Evolutionary conservation across 2,113 vertebrate species (phyloP).

Genomic region (Ramphastos sulfuratus): DNA sequence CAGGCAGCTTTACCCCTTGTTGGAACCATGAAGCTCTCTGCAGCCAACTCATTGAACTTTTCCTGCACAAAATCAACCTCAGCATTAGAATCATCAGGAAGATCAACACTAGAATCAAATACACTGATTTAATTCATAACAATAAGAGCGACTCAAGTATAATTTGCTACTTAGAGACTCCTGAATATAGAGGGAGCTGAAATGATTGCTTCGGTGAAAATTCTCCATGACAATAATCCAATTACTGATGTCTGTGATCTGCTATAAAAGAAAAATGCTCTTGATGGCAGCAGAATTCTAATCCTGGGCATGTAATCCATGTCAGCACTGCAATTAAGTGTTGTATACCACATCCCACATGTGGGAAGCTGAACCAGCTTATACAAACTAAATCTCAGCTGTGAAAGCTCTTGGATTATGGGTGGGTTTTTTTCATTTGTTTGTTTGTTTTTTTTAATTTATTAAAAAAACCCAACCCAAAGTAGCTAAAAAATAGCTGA

Average conservation of each 20-base stretch:
- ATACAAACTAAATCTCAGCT: constrained; percentile 27
- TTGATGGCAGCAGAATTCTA: constrained; percentile 85
- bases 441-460: no score
- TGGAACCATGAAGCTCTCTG: background rate
- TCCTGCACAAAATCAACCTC: background rate
- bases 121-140: background rate
- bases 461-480: background rate
- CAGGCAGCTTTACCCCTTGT: background rate
- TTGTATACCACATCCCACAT: constrained; percentile 33
- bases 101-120: background rate
- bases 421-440: no score
- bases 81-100: background rate
- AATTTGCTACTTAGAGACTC: background rate
- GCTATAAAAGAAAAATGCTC: constrained; percentile 80
- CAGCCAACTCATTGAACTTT: background rate
- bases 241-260: constrained; percentile 65
- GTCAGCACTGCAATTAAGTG: constrained; percentile 39
- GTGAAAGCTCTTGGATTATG: background rate
- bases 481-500: background rate
- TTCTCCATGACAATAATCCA: constrained; percentile 44
- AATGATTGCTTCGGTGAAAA: constrained; percentile 53
- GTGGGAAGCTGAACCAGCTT: constrained; percentile 46
- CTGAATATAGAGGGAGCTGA: background rate
- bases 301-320: constrained; percentile 54
- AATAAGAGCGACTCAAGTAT: constrained; percentile 21